These are phyloP conservation scores for Forbesichthys agassizii DNA, from an alignment of 2,113 vertebrate species.

Conservation along the genomic window DNA sequence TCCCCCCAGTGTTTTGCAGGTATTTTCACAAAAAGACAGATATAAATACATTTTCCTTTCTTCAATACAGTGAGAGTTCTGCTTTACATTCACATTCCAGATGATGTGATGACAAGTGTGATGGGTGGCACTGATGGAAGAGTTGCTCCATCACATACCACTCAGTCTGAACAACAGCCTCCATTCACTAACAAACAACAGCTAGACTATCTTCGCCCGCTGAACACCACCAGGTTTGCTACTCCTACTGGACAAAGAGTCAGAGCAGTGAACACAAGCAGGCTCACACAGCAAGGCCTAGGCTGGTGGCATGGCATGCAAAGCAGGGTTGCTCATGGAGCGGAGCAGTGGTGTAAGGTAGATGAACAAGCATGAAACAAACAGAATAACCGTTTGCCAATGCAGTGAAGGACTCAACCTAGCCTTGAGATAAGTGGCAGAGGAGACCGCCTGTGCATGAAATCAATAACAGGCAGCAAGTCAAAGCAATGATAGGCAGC, in stretches of 20 bases:
- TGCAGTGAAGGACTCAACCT: neutral
- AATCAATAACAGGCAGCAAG: constrained; percentile 43
- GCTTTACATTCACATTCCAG: neutral
- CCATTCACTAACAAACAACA: constrained; percentile 43
- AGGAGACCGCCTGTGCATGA: constrained; percentile 25
- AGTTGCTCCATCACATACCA: constrained; percentile 37
- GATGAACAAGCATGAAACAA: constrained; percentile 9
- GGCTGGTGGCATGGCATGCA: constrained; percentile 43
- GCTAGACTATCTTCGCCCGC: constrained; percentile 27
- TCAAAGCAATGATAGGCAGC: constrained; percentile 36
- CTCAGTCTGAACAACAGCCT: constrained; percentile 36
- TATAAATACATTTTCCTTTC: too few species aligned
- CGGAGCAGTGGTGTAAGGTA: constrained; percentile 1
- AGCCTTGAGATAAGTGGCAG: constrained; percentile 2
- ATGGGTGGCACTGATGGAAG: neutral
- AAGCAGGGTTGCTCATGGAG: constrained; percentile 17
- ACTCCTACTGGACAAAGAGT: constrained; percentile 18
- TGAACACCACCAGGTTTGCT: constrained; percentile 1
- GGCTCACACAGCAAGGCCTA: constrained; percentile 20
- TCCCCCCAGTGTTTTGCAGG: neutral
- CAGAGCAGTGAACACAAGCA: constrained; percentile 24
- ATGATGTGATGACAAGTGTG: neutral
- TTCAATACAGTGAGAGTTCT: neutral
- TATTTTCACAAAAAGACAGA: too few species aligned
- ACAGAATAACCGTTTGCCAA: neutral